Percentiles rank a stretch among this genome's conserved stretches.
Conservation (phyloP, 1,140 invertebrate genomes). For the Nephila pilipes region DNA sequence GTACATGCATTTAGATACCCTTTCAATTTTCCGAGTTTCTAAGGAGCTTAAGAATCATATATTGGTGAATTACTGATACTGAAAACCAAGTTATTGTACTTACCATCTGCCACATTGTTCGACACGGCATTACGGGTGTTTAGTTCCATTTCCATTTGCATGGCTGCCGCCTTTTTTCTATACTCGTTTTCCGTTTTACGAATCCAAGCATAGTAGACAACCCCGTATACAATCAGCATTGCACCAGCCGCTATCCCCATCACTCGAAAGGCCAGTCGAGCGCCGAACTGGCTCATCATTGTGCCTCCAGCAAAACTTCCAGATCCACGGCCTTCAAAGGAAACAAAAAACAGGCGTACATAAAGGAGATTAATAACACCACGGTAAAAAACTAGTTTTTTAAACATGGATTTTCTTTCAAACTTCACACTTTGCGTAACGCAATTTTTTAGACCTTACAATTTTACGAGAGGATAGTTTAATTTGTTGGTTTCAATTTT, state of each 20-base stretch:
- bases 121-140: neutral
- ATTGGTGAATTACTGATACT: too few relatives aligned
- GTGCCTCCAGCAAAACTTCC: conserved; percentile 90
- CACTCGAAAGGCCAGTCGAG: conserved; percentile 87
- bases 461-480: too few relatives aligned
- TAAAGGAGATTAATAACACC: neutral
- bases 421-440: too few relatives aligned
- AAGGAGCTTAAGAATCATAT: too few relatives aligned
- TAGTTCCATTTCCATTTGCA: neutral
- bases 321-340: conserved; percentile 86
- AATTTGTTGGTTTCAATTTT: too few relatives aligned
- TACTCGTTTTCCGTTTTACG: neutral
- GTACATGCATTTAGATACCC: too few relatives aligned
- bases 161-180: conserved; percentile 12
- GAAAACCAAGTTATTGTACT: neutral
- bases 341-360: neutral
- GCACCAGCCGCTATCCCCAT: conserved; percentile 85
- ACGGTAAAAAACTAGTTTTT: too few relatives aligned
- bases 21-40: too few relatives aligned
- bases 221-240: conserved; percentile 86
- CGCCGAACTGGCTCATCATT: conserved; percentile 88
- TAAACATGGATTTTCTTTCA: too few relatives aligned
- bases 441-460: too few relatives aligned
- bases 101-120: neutral
- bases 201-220: conserved; percentile 84